phyloP scores from a whole-genome alignment of 2,797 vertebrate genomes.

The Ficedula albicollis region DNA sequence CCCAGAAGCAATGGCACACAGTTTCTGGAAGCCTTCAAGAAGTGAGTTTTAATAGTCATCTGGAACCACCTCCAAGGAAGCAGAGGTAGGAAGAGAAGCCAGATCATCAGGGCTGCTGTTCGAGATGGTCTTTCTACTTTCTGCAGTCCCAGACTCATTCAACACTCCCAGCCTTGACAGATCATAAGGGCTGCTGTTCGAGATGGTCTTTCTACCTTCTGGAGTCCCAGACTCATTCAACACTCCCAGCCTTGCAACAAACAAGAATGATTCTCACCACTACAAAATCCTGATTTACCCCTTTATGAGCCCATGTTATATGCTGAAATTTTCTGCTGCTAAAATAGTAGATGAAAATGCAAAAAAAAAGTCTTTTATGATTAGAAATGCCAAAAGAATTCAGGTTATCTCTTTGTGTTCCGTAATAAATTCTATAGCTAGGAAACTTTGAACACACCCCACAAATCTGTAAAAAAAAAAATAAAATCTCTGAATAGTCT shows the following conservation, averaged over 20 bases:
- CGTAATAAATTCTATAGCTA: neutral
- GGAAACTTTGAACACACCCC: neutral
- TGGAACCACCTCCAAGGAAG: neutral
- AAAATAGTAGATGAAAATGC: neutral
- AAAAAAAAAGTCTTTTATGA: neutral
- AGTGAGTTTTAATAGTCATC: neutral
- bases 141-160: neutral
- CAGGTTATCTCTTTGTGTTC: neutral
- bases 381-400: neutral
- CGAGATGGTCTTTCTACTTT: neutral
- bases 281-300: neutral
- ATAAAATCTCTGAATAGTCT: neutral
- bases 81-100: neutral
- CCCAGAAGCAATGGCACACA: neutral
- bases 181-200: neutral
- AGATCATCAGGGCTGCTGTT: neutral
- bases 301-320: neutral
- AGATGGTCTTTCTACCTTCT: neutral
- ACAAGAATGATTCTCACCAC: neutral
- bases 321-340: neutral
- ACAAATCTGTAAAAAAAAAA: neutral
- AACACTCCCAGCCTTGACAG: neutral
- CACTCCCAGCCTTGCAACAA: neutral
- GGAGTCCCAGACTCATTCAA: neutral
- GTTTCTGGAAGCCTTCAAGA: neutral